Conservation (phyloP, 2,797 vertebrate genomes). For the Vipera latastei region DNA sequence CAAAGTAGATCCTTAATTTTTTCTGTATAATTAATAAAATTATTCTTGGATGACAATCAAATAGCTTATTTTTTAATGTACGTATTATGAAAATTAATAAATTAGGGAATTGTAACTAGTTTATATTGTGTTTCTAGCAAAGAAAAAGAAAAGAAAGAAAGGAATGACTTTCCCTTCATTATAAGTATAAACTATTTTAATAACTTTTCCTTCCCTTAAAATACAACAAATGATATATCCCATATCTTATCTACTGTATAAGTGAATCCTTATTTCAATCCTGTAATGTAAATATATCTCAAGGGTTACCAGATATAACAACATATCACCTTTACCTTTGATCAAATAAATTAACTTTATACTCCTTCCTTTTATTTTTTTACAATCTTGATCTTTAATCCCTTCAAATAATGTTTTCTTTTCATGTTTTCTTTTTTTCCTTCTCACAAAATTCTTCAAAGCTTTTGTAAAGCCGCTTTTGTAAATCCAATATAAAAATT, state of each 20-base stretch:
- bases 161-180: neutral
- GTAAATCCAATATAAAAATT: neutral
- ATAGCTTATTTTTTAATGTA: neutral
- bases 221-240: neutral
- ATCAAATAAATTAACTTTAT: neutral
- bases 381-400: neutral
- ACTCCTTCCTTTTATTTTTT: neutral
- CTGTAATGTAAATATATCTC: neutral
- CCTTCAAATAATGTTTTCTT: neutral
- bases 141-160: neutral
- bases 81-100: neutral
- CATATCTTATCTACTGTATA: neutral
- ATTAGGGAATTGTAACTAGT: neutral
- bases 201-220: neutral
- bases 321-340: neutral
- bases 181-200: neutral
- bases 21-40: neutral
- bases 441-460: neutral
- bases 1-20: neutral
- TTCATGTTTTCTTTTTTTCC: neutral
- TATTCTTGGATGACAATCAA: neutral
- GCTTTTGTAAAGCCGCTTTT: neutral
- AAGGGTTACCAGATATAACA: neutral
- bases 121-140: neutral
- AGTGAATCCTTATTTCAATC: neutral